Base-by-base conservation (phyloP, 1,140 invertebrate species). In the Oreohelix idahoensis region DNA sequence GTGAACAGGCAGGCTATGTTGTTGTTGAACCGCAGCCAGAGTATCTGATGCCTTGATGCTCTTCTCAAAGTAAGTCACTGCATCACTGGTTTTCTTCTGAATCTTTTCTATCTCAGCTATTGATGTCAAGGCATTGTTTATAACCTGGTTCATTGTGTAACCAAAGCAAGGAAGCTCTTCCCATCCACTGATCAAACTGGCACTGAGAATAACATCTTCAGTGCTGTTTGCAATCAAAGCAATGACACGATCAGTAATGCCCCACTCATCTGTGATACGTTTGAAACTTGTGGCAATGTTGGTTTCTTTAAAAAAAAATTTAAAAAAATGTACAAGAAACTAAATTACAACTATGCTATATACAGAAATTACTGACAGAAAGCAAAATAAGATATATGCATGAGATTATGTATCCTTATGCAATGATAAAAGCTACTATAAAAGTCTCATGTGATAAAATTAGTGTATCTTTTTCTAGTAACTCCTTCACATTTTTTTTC, bases 61-160 rank as follows among this genome's bases (percentile, higher is more conserved):
- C 71, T 53, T 73, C 32, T 82, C 80, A 75, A 82, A 82, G 71
- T 74, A 82, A 32, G 45, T 49, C 23, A 82, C 80, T 32, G 80
- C 80, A 17, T 82, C 80, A 63, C 71, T 75, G 53, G 80, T 74
- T 29, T 82, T 82, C 49, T 82, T 82, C 51, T 82, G 80, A 32
- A 82, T 82, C 23, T 71, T 39, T 23, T 36, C 71, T 2, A 82
- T 13, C 51, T 82, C 80, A 10, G 80, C 45, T 26, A 82, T 63
- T 23, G 80, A 82, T 4, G 29, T 63, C n/a, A 82, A 35, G 26
- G 80, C 70, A 63, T 38, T 75, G 29, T 15, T 53, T 1, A 82
- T 63, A 0, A 82, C 71, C 1, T 35, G n/a, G 71, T 82, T 82
- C 4, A 82, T 35, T 0, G 71, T 82, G 49, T 82, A 35, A 15